Percentiles rank a stretch among this genome's conserved stretches.
These are phyloP conservation scores for Sarcophilus harrisii DNA, from an alignment of 2,797 vertebrate genomes.

Conservation along the genomic window DNA sequence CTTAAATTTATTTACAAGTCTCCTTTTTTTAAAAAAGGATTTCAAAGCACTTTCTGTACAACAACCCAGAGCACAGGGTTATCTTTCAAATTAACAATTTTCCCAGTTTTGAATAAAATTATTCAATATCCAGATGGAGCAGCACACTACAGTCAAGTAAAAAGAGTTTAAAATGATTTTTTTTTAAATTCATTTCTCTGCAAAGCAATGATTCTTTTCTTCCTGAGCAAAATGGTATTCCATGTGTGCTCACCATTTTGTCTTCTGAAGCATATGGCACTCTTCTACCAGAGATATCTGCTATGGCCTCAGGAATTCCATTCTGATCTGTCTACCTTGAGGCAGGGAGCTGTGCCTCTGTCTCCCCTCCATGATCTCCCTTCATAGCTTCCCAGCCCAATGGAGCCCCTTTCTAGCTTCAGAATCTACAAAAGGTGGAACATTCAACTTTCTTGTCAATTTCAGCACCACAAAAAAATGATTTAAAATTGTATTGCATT, in stretches of 20 bases:
- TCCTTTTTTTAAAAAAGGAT: not conserved
- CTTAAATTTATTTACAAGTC: conserved; percentile 17
- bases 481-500: not conserved
- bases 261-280: not conserved
- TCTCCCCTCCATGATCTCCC: not conserved
- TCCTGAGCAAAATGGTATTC: not conserved
- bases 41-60: conserved; percentile 6
- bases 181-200: not conserved
- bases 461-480: not conserved
- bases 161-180: not conserved
- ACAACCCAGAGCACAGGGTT: not conserved
- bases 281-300: not conserved
- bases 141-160: not conserved
- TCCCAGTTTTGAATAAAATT: not conserved
- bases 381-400: not conserved
- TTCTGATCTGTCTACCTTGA: not conserved
- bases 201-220: not conserved
- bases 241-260: not conserved
- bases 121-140: not conserved
- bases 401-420: not conserved
- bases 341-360: not conserved
- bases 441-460: not conserved
- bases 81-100: not conserved
- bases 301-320: not conserved
- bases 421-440: not conserved